These are phyloP conservation scores for Oncorhynchus gorbuscha DNA, from an alignment of 2,113 vertebrate species.

Conservation along the genomic window DNA sequence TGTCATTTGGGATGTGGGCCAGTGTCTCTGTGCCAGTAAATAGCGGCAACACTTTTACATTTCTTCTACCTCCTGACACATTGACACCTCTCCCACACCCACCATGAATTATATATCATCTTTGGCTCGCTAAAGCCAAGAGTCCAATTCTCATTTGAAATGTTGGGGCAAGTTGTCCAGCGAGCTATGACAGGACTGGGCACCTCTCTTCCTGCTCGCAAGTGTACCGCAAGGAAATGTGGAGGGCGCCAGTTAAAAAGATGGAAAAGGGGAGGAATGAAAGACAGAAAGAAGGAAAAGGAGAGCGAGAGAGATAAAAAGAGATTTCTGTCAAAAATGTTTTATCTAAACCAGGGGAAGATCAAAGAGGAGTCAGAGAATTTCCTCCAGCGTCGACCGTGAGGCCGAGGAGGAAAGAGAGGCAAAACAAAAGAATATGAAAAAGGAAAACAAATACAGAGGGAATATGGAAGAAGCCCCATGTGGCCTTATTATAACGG, in stretches of 20 bases:
- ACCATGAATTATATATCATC: slow-evolving; percentile 82
- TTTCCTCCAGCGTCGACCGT: slow-evolving; percentile 66
- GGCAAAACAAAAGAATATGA: slow-evolving; percentile 78
- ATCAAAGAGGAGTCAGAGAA: slow-evolving; percentile 67
- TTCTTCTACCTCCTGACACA: slow-evolving; percentile 75
- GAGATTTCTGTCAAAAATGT: slow-evolving; percentile 73
- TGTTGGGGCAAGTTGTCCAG: slow-evolving; percentile 73
- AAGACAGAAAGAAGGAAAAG: slow-evolving; percentile 31
- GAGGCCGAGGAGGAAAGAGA: slow-evolving; percentile 50
- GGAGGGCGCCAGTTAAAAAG: slow-evolving; percentile 55
- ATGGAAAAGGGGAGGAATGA: slow-evolving; percentile 31
- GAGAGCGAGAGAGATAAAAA: slow-evolving; percentile 50
- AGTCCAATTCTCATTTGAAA: slow-evolving; percentile 76
- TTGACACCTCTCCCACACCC: slow-evolving; percentile 78
- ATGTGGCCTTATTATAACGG: slow-evolving; percentile 87
- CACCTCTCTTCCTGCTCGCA: slow-evolving; percentile 54
- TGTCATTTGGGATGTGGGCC: not conserved
- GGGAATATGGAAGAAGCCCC: slow-evolving; percentile 78
- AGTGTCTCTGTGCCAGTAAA: slow-evolving; percentile 74
- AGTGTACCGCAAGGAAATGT: slow-evolving; percentile 61
- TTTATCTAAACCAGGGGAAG: slow-evolving; percentile 62
- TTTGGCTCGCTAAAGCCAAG: slow-evolving; percentile 63
- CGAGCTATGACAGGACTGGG: slow-evolving; percentile 63
- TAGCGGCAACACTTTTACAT: slow-evolving; percentile 73
- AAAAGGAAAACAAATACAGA: slow-evolving; percentile 76